Conservation (phyloP, 2,888 invertebrate species). For the Hypsopygia costalis region DNA sequence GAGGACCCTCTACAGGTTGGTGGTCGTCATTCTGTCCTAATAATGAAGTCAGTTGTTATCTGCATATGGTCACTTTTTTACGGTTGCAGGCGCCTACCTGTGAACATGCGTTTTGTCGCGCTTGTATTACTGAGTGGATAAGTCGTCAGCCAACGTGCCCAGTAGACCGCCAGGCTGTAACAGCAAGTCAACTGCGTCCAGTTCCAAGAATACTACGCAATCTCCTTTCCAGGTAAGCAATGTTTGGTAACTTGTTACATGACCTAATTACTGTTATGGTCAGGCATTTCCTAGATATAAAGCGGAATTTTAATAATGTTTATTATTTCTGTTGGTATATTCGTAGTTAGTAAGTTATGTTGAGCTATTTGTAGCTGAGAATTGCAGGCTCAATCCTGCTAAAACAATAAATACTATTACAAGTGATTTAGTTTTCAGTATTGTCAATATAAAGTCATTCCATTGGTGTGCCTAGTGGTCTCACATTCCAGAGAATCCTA, state of each 20-base stretch:
- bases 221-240: constrained; percentile 87
- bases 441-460: too few species aligned
- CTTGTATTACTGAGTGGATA: constrained; percentile 97
- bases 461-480: too few species aligned
- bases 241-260: constrained; percentile 29
- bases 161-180: constrained; percentile 94
- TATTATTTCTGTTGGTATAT: too few species aligned
- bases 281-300: constrained; percentile 2
- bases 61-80: constrained; percentile 19
- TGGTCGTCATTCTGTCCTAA: constrained; percentile 8
- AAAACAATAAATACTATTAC: too few species aligned
- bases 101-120: constrained; percentile 97
- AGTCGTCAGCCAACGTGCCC: constrained; percentile 96
- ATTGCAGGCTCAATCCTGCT: too few species aligned
- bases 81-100: constrained; percentile 91
- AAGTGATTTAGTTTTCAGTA: too few species aligned
- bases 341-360: too few species aligned
- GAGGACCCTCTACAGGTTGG: constrained; percentile 96
- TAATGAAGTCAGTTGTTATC: constrained; percentile 7
- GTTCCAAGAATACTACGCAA: constrained; percentile 97
- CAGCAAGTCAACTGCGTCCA: constrained; percentile 92
- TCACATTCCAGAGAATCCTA: too few species aligned
- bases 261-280: constrained; percentile 15
- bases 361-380: too few species aligned
- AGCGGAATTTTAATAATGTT: too few species aligned